These are phyloP conservation scores for Corbicula japonica DNA, from an alignment of 2,888 invertebrate genomes.

Conservation along the genomic window DNA sequence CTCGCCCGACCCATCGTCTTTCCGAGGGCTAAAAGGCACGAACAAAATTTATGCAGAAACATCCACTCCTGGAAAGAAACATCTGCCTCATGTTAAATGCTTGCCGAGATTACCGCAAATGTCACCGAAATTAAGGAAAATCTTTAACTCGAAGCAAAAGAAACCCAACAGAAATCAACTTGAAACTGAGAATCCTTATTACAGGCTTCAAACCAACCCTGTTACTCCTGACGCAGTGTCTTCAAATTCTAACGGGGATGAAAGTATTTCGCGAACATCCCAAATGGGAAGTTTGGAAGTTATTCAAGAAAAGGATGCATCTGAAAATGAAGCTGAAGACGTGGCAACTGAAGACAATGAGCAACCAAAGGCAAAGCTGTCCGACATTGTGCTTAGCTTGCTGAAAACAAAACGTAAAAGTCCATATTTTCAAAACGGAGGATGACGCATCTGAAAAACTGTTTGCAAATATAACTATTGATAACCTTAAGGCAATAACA, in stretches of 20 bases:
- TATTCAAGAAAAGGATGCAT: constrained; percentile 39
- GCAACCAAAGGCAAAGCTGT: constrained; percentile 43
- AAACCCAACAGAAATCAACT: no score
- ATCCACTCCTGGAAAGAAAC: constrained; percentile 7
- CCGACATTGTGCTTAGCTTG: constrained; percentile 53
- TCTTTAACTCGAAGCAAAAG: constrained; percentile 45
- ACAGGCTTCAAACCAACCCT: no score
- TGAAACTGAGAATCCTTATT: no score
- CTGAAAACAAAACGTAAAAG: constrained; percentile 33
- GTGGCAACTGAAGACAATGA: neutral
- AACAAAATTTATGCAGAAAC: constrained; percentile 27
- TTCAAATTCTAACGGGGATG: no score
- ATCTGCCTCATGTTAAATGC: constrained; percentile 49
- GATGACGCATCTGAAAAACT: constrained; percentile 30
- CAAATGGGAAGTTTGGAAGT: constrained; percentile 30
- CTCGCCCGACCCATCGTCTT: constrained; percentile 51
- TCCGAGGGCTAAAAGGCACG: constrained; percentile 16
- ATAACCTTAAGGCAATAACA: constrained; percentile 26
- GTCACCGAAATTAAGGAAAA: constrained; percentile 57
- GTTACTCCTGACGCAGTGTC: no score
- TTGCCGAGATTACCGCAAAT: constrained; percentile 43
- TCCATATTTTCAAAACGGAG: constrained; percentile 40
- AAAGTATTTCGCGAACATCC: no score
- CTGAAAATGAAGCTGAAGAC: constrained; percentile 34
- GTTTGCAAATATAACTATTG: constrained; percentile 36